A percentile compares a stretch with the other conserved stretches of the same genome.
phyloP scores from a whole-genome alignment of 2,113 vertebrate species.

The Corythornis cristatus region DNA sequence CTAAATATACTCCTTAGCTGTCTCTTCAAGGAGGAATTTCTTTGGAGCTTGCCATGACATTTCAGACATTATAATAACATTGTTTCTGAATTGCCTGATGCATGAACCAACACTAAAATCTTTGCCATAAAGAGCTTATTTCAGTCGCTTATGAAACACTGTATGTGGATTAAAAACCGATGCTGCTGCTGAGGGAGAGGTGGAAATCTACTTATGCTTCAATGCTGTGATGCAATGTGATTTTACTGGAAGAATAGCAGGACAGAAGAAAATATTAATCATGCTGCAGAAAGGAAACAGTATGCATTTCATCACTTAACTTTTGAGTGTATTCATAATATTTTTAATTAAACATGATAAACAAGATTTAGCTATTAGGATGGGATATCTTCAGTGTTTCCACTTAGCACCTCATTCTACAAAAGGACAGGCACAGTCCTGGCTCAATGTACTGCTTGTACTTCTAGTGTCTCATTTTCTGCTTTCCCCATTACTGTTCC shows the following conservation, averaged over 20 bases:
- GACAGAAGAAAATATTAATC: not conserved
- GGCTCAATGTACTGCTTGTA: not conserved
- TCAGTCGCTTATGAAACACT: not conserved
- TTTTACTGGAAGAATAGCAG: not conserved
- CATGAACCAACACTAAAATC: not conserved
- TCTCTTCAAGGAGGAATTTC: not conserved
- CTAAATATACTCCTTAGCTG: not conserved
- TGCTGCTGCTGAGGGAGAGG: not conserved
- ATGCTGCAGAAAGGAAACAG: not conserved
- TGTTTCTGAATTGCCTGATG: not conserved
- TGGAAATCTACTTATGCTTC: constrained; percentile 48
- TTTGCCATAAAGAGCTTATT: constrained; percentile 48
- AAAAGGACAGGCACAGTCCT: not conserved
- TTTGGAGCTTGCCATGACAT: not conserved
- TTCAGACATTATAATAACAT: not conserved
- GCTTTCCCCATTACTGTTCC: not conserved
- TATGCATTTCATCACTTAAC: not conserved
- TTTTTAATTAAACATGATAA: not conserved
- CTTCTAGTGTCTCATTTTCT: not conserved
- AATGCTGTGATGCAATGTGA: not conserved
- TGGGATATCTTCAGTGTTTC: not conserved
- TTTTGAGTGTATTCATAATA: not conserved
- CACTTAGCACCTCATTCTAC: not conserved
- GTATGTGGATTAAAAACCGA: constrained; percentile 35
- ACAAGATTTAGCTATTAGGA: not conserved